phyloP scores from a whole-genome alignment of 2,888 invertebrate species.

The Calameuta idolon region DNA sequence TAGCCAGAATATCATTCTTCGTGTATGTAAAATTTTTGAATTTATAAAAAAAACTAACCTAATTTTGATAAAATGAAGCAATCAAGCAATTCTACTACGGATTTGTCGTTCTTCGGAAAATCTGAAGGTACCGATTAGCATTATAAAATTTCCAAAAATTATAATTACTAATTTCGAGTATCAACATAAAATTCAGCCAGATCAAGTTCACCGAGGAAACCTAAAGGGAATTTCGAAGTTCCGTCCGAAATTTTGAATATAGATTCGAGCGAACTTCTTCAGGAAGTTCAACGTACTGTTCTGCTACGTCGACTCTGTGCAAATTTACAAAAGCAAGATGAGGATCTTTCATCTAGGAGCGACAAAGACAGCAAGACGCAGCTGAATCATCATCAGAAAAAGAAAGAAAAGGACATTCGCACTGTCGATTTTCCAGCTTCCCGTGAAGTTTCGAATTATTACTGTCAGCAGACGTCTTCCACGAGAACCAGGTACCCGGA shows the following conservation, averaged over 20 bases:
- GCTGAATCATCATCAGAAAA: neutral
- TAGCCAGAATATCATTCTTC: neutral
- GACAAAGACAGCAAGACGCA: slow-evolving; percentile 13
- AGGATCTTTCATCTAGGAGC: neutral
- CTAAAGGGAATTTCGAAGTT: neutral
- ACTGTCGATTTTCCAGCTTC: neutral
- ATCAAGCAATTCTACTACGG: neutral
- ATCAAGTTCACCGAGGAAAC: neutral
- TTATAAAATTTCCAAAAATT: neutral
- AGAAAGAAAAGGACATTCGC: neutral
- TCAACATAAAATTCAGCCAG: neutral
- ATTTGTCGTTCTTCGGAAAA: neutral
- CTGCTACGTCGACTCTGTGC: neutral
- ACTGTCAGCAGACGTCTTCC: neutral
- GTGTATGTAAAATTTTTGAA: neutral
- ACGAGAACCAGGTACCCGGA: neutral
- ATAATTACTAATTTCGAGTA: neutral
- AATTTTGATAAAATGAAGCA: neutral
- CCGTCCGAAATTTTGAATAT: neutral
- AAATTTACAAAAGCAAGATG: neutral
- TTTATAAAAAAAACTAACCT: neutral
- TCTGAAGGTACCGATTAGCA: neutral
- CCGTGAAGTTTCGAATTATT: neutral
- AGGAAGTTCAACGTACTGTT: slow-evolving; percentile 1
- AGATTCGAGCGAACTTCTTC: neutral